Evolutionary conservation across 1,140 invertebrate genomes (phyloP).

Genomic region (Euglossa dilemma): DNA sequence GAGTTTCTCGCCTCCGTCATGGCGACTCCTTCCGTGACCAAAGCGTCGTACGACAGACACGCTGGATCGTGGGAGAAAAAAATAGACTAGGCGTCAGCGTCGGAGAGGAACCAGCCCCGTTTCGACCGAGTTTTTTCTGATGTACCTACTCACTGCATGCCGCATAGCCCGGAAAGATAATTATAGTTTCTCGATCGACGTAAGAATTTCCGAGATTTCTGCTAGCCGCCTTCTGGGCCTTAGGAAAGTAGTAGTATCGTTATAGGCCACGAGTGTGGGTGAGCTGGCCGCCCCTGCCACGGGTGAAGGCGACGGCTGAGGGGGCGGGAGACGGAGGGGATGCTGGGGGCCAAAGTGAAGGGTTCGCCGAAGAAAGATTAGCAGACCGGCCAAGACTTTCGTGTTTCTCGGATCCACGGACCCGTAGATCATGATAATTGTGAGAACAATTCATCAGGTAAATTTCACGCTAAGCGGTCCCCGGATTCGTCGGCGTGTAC

Average conservation of each 20-base stretch:
- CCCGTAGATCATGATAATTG: slow-evolving; percentile 83
- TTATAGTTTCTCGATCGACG: slow-evolving; percentile 73
- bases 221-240: slow-evolving; percentile 44
- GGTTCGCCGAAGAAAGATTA: slow-evolving; percentile 81
- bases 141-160: slow-evolving; percentile 64
- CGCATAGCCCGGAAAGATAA: slow-evolving; percentile 70
- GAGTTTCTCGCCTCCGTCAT: not conserved
- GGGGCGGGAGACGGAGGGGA: slow-evolving; percentile 10
- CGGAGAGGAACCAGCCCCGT: not conserved
- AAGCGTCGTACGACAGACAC: slow-evolving; percentile 30
- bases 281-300: slow-evolving; percentile 49
- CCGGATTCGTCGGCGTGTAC: slow-evolving; percentile 55
- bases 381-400: slow-evolving; percentile 76
- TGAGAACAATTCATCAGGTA: slow-evolving; percentile 81
- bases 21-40: slow-evolving; percentile 30
- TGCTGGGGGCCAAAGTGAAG: slow-evolving; percentile 76
- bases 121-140: slow-evolving; percentile 31
- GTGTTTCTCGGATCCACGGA: slow-evolving; percentile 80
- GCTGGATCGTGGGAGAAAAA: slow-evolving; percentile 41
- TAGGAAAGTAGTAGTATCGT: slow-evolving; percentile 55
- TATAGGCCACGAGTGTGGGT: slow-evolving; percentile 52
- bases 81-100: slow-evolving; percentile 1
- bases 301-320: not conserved
- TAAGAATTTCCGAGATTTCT: slow-evolving; percentile 73
- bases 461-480: slow-evolving; percentile 78